phyloP scores from a whole-genome alignment of 2,113 vertebrate species.

The Puntigrus tetrazona region DNA sequence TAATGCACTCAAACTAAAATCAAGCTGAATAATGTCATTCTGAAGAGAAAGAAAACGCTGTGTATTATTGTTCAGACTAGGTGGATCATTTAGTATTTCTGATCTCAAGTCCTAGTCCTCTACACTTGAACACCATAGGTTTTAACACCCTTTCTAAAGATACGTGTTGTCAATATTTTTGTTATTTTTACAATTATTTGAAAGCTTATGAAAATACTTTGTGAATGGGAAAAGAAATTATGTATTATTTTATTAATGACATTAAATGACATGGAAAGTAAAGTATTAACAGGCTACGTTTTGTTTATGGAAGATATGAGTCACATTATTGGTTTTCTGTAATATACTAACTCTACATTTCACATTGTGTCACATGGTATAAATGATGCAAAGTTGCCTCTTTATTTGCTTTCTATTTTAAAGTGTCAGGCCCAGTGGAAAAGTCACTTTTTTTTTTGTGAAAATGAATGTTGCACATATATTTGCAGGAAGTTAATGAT shows the following conservation, averaged over 20 bases:
- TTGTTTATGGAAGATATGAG: not conserved
- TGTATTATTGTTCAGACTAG: not conserved
- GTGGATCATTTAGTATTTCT: slow-evolving; percentile 28
- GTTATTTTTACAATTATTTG: slow-evolving; percentile 46
- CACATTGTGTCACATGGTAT: not conserved
- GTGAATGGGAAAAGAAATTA: slow-evolving; percentile 2
- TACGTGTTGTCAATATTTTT: slow-evolving; percentile 17
- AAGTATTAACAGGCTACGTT: not conserved
- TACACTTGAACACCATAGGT: slow-evolving; percentile 13
- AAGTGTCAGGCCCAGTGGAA: not conserved
- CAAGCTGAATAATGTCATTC: not conserved
- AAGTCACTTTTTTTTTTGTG: slow-evolving; percentile 4
- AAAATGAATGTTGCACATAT: slow-evolving; percentile 53
- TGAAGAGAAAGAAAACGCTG: not conserved
- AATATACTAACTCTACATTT: not conserved
- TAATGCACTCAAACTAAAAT: not conserved
- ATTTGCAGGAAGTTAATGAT: slow-evolving; percentile 52
- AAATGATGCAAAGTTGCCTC: not conserved
- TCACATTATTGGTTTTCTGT: not conserved
- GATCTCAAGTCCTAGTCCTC: not conserved
- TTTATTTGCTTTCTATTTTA: not conserved
- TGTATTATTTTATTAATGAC: slow-evolving; percentile 54
- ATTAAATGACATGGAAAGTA: slow-evolving; percentile 42
- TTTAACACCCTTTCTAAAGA: slow-evolving; percentile 20
- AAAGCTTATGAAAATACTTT: slow-evolving; percentile 15